A percentile compares a stretch with the other conserved stretches of the same genome.
Conservation (phyloP, 2,888 invertebrate species). For the Drosophila mimica region DNA sequence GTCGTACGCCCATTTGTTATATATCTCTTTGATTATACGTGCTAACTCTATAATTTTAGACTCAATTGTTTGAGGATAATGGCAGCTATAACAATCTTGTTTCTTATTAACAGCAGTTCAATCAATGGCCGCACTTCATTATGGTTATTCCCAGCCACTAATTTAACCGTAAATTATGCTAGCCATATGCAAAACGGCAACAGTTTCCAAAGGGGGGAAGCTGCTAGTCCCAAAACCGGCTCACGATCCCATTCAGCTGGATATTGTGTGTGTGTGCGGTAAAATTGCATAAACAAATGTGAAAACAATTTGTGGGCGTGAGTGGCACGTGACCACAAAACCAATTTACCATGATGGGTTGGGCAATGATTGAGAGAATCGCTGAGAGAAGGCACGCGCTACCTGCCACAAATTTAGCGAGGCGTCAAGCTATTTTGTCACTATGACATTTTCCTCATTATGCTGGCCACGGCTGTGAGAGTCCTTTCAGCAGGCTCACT, state of each 20-base stretch:
- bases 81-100: conserved; percentile 15
- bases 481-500: conserved; percentile 14
- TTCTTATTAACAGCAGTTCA: conserved; percentile 34
- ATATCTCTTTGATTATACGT: background rate
- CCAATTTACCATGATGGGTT: conserved; percentile 66
- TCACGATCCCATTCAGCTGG: conserved; percentile 18
- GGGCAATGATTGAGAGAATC: conserved; percentile 41
- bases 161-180: conserved; percentile 65
- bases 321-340: conserved; percentile 80
- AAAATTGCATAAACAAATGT: conserved; percentile 78
- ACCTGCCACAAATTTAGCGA: conserved; percentile 47
- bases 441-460: conserved; percentile 75
- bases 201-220: conserved; percentile 18
- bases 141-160: conserved; percentile 23
- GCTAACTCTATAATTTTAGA: background rate
- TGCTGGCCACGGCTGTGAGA: conserved; percentile 17
- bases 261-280: conserved; percentile 25
- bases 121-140: conserved; percentile 49
- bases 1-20: background rate
- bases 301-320: conserved; percentile 79
- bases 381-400: conserved; percentile 38
- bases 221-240: conserved; percentile 12
- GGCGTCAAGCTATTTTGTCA: conserved; percentile 70
- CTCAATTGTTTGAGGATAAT: background rate
- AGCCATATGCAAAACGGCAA: conserved; percentile 63